These are phyloP conservation scores for Eupsittula cactorum DNA, from an alignment of 2,113 vertebrate genomes.

Conservation along the genomic window DNA sequence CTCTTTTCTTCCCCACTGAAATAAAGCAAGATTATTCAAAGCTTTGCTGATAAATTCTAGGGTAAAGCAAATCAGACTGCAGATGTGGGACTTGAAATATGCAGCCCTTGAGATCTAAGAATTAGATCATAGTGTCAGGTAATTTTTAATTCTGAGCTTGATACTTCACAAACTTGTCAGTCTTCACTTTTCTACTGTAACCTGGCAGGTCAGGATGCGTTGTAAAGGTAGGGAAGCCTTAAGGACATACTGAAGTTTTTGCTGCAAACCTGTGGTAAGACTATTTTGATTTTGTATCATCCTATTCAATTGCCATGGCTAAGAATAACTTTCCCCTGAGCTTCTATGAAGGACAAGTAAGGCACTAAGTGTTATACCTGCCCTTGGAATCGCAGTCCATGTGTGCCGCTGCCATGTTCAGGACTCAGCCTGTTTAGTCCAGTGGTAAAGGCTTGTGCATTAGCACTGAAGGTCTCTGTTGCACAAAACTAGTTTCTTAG, in stretches of 20 bases:
- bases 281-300: background rate
- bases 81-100: background rate
- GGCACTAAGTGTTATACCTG: background rate
- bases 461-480: background rate
- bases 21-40: background rate
- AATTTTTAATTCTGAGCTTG: background rate
- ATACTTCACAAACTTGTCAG: background rate
- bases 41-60: background rate
- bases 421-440: background rate
- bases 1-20: background rate
- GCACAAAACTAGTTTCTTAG: background rate
- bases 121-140: background rate
- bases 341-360: background rate
- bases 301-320: background rate
- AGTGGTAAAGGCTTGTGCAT: background rate
- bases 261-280: background rate
- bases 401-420: rapidly evolving
- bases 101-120: background rate
- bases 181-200: background rate
- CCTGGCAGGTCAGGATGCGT: background rate
- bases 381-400: background rate
- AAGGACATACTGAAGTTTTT: background rate
- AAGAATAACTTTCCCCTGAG: background rate
- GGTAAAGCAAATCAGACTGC: background rate
- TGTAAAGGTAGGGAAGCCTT: background rate